These are phyloP conservation scores for Endomychus coccineus DNA, from an alignment of 2,888 invertebrate species.

Conservation along the genomic window DNA sequence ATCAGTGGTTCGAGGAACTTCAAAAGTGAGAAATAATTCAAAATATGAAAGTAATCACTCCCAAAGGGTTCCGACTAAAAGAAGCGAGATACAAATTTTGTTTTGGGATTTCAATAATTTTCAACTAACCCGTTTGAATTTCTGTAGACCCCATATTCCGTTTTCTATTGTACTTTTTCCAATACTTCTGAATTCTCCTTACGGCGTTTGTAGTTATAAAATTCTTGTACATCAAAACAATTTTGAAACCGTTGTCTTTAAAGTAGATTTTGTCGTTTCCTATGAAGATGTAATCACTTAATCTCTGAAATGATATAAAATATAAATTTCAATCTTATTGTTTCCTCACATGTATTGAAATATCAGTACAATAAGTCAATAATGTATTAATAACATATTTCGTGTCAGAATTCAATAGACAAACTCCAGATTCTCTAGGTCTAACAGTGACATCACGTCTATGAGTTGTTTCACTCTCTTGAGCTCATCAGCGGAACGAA, in stretches of 20 bases:
- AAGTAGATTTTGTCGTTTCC: slow-evolving; percentile 14
- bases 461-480: too few relatives aligned
- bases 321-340: background rate
- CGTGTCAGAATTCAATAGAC: too few relatives aligned
- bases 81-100: too few relatives aligned
- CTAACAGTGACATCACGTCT: too few relatives aligned
- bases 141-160: slow-evolving; percentile 5
- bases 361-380: too few relatives aligned
- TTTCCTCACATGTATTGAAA: background rate
- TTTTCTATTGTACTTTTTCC: slow-evolving; percentile 4
- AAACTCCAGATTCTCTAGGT: too few relatives aligned
- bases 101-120: background rate
- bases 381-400: background rate
- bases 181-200: slow-evolving; percentile 10
- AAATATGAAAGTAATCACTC: too few relatives aligned
- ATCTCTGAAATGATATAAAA: slow-evolving; percentile 2
- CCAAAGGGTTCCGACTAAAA: too few relatives aligned
- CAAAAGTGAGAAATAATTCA: too few relatives aligned
- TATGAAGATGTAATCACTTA: slow-evolving; percentile 9
- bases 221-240: slow-evolving; percentile 8
- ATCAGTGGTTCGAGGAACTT: too few relatives aligned
- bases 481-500: too few relatives aligned
- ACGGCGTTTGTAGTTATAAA: slow-evolving; percentile 3
- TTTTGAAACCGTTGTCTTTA: slow-evolving; percentile 8
- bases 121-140: slow-evolving; percentile 9